phyloP scores from a whole-genome alignment of 2,888 invertebrate genomes.

The Polydesmus complanatus region DNA sequence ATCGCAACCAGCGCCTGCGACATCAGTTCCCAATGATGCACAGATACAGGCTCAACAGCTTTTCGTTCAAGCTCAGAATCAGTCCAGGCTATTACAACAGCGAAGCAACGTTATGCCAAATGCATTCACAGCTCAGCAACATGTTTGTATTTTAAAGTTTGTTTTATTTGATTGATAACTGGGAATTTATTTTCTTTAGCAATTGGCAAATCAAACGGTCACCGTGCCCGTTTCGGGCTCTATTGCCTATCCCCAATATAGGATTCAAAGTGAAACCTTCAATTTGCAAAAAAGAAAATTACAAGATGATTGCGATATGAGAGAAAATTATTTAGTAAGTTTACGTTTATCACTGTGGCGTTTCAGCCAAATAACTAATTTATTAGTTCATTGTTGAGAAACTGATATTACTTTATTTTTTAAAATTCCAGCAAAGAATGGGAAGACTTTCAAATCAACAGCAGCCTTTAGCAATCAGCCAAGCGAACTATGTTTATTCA shows the following conservation, averaged over 20 bases:
- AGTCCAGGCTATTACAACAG: conserved; percentile 8
- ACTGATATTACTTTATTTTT: not conserved
- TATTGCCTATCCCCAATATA: not conserved
- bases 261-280: not conserved
- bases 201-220: too few relatives aligned
- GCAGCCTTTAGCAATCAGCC: not conserved
- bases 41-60: conserved; percentile 10
- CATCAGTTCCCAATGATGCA: conserved; percentile 5
- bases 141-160: too few relatives aligned
- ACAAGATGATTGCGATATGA: not conserved
- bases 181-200: too few relatives aligned
- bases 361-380: too few relatives aligned
- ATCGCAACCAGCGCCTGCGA: not conserved
- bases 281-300: not conserved
- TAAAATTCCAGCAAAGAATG: not conserved
- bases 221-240: not conserved
- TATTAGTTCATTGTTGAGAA: not conserved
- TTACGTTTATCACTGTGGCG: too few relatives aligned
- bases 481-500: not conserved
- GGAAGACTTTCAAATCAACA: not conserved
- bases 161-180: too few relatives aligned
- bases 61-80: conserved; percentile 2
- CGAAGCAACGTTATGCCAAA: too few relatives aligned
- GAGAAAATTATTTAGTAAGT: not conserved
- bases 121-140: too few relatives aligned